phyloP scores from a whole-genome alignment of 2,888 invertebrate species.

The Stomorhina lunata region DNA sequence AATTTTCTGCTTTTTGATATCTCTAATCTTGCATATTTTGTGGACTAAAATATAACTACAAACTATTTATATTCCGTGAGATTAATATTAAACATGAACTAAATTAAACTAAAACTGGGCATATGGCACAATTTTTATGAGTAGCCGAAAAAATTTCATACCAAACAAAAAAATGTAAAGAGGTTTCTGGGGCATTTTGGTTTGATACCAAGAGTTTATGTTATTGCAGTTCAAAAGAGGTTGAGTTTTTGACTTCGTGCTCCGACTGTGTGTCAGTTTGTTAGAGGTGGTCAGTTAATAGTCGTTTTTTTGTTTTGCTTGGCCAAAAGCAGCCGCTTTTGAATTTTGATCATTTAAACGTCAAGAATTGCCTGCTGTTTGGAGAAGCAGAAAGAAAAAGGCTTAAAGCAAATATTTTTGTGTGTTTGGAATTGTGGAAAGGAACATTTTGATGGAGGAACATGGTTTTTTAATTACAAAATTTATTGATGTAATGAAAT shows the following conservation, averaged over 20 bases:
- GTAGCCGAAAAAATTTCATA: neutral
- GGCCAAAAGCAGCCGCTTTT: conserved; percentile 31
- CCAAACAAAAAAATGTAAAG: neutral
- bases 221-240: conserved; percentile 37
- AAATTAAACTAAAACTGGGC: conserved; percentile 16
- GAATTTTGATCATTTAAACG: conserved; percentile 36
- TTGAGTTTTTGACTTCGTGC: conserved; percentile 2
- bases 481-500: no score
- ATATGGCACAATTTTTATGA: neutral
- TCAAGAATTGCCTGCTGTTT: conserved; percentile 51
- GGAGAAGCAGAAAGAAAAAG: neutral
- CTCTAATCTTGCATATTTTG: conserved; percentile 48
- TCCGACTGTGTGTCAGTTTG: conserved; percentile 36
- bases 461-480: no score
- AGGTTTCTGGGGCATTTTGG: neutral
- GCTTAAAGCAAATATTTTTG: neutral
- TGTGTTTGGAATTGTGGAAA: neutral
- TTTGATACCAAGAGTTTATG: conserved; percentile 15
- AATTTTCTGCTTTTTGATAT: no score
- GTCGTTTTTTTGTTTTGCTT: neutral
- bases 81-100: conserved; percentile 48
- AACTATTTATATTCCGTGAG: conserved; percentile 58
- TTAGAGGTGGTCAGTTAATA: conserved; percentile 13
- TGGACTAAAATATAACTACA: conserved; percentile 39
- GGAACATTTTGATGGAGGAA: neutral